Conservation (phyloP, 2,797 vertebrate species). For the Phoeniculus purpureus region DNA sequence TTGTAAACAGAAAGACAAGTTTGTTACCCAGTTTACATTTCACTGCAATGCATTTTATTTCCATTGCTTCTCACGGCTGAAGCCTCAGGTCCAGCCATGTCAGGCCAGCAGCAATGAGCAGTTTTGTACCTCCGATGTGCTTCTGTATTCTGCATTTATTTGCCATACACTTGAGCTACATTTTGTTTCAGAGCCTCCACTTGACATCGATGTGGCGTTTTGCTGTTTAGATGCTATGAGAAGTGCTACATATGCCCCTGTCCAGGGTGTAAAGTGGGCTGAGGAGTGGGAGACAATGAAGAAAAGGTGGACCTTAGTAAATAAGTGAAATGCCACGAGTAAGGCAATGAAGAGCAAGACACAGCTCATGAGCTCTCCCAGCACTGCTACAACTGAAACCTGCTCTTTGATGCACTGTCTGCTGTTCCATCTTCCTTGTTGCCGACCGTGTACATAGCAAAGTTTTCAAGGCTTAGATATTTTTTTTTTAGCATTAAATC, state of each 20-base stretch:
- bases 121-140: background rate
- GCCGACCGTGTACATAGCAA: slow-evolving; percentile 20
- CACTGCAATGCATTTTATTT: background rate
- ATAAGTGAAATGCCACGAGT: background rate
- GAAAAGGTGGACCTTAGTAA: background rate
- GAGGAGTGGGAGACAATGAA: background rate
- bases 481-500: slow-evolving; percentile 43
- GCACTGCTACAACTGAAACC: background rate
- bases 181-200: background rate
- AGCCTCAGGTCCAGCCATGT: rapidly evolving
- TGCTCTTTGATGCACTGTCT: background rate
- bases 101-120: background rate
- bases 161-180: background rate
- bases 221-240: background rate
- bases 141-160: background rate
- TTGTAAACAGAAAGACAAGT: background rate
- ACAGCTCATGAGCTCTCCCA: background rate
- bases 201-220: background rate
- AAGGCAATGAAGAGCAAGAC: background rate
- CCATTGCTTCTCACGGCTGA: rapidly evolving
- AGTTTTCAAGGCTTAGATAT: slow-evolving; percentile 2
- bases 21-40: background rate
- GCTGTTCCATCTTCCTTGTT: slow-evolving; percentile 23
- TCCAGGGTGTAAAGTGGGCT: background rate
- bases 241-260: background rate